A percentile compares a stretch with the other conserved stretches of the same genome.
phyloP scores from a whole-genome alignment of 2,113 vertebrate genomes.

The Colossoma macropomum region DNA sequence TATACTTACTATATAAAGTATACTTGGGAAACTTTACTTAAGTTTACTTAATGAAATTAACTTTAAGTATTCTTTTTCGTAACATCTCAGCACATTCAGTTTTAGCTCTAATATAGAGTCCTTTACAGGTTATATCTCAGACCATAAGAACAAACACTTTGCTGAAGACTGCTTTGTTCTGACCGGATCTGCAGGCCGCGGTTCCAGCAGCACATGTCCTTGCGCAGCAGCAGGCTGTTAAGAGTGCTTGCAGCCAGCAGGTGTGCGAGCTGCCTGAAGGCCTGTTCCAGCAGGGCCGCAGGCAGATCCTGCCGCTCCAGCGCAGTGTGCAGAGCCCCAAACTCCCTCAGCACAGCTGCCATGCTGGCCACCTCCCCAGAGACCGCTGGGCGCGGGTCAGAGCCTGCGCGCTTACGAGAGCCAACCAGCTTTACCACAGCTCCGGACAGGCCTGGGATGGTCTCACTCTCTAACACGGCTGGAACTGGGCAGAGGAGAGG shows the following conservation, averaged over 20 bases:
- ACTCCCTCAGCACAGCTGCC: constrained; percentile 73
- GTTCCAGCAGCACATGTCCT: constrained; percentile 81
- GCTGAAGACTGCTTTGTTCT: constrained; percentile 25
- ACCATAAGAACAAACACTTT: neutral
- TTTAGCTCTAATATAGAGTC: neutral
- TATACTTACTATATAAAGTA: no score
- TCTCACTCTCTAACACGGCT: constrained; percentile 80
- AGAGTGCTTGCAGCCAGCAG: constrained; percentile 71
- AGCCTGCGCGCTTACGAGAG: constrained; percentile 61
- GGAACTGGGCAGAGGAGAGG: constrained; percentile 66
- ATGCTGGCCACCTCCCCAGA: constrained; percentile 61
- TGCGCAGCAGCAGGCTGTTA: constrained; percentile 82
- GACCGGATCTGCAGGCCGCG: constrained; percentile 82
- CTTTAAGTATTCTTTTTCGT: no score
- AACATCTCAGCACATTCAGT: neutral
- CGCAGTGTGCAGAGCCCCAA: constrained; percentile 61
- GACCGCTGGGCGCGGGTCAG: constrained; percentile 57
- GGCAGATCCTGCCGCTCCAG: constrained; percentile 70
- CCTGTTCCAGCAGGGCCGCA: constrained; percentile 67
- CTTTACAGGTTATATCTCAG: neutral
- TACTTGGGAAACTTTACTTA: no score
- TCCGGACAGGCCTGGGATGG: constrained; percentile 73
- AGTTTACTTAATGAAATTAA: no score
- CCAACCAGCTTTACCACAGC: constrained; percentile 49
- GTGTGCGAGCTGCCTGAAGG: constrained; percentile 78